Conservation (phyloP, 53 echinoderm and acorn worm genomes). For the Echinarachnius parma region DNA sequence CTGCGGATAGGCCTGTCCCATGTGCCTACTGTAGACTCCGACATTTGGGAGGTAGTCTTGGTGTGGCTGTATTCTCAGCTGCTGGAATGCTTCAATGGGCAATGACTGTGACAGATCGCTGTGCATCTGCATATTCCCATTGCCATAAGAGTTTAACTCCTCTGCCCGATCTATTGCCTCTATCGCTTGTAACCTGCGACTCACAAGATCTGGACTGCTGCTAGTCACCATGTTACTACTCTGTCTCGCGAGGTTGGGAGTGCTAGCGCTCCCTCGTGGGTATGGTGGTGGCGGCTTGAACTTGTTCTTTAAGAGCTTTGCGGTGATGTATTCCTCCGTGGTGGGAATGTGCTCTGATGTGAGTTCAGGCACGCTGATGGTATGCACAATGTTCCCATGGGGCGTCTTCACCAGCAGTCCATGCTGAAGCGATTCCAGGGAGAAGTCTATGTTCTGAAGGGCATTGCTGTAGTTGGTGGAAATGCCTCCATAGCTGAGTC, state of each 20-base stretch:
- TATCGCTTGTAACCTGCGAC: slow-evolving; percentile 68
- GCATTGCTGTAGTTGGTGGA: slow-evolving; percentile 47
- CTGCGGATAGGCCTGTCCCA: slow-evolving; percentile 43
- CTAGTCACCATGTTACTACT: slow-evolving; percentile 75
- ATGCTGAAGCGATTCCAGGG: slow-evolving; percentile 82
- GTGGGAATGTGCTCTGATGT: slow-evolving; percentile 77
- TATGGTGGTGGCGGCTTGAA: slow-evolving; percentile 92
- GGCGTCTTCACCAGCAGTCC: slow-evolving; percentile 47
- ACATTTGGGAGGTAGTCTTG: slow-evolving; percentile 23
- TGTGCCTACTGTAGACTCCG: slow-evolving; percentile 38
- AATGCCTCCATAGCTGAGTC: slow-evolving; percentile 76
- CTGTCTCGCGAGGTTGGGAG: slow-evolving; percentile 90
- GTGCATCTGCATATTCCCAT: slow-evolving; percentile 24
- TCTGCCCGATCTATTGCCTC: slow-evolving; percentile 68
- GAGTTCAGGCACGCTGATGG: slow-evolving; percentile 92
- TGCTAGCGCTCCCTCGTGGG: slow-evolving; percentile 92
- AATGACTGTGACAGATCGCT: slow-evolving; percentile 77
- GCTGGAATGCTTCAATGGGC: slow-evolving; percentile 84
- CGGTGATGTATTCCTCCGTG: slow-evolving; percentile 92
- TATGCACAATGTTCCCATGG: slow-evolving; percentile 79
- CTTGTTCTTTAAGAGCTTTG: slow-evolving; percentile 88
- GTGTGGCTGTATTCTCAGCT: slow-evolving; percentile 55
- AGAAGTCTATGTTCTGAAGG: slow-evolving; percentile 52
- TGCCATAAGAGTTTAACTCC: slow-evolving; percentile 26
- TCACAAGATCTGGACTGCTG: slow-evolving; percentile 93